phyloP scores from a whole-genome alignment of 2,888 invertebrate species.

The Eudasyphora cyanicolor region DNA sequence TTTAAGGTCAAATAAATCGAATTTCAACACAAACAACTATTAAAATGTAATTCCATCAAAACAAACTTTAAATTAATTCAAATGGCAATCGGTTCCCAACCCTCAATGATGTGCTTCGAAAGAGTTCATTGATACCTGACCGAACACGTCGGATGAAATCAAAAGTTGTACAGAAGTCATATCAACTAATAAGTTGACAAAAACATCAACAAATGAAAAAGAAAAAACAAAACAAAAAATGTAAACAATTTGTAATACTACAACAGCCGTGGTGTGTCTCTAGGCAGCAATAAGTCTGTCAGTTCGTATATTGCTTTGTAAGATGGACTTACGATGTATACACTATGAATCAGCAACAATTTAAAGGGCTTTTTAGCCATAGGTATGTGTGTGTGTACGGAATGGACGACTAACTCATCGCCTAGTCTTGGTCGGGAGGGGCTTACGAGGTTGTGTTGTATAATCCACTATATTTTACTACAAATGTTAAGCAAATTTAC shows the following conservation, averaged over 20 bases:
- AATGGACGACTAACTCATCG: too few species aligned
- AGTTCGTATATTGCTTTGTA: background rate
- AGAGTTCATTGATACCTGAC: conserved; percentile 1
- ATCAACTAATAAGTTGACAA: background rate
- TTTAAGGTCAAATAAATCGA: too few species aligned
- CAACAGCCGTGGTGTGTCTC: too few species aligned
- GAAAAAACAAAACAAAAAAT: background rate
- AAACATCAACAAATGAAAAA: background rate
- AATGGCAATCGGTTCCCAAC: too few species aligned
- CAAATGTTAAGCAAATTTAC: background rate
- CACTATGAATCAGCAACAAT: too few species aligned
- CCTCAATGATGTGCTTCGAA: too few species aligned
- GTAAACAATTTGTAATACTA: background rate
- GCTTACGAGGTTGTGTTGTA: background rate
- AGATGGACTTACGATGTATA: background rate
- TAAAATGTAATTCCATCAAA: too few species aligned
- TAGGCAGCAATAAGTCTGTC: background rate
- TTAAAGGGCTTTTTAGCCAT: too few species aligned
- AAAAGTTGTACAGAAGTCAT: background rate
- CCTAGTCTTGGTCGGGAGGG: background rate
- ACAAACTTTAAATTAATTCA: too few species aligned
- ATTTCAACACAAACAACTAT: too few species aligned
- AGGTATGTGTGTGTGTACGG: too few species aligned
- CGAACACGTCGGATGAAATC: background rate
- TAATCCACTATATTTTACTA: background rate